Evolutionary conservation across 2,113 vertebrate species (phyloP).

Genomic region (Leptosomus discolor): DNA sequence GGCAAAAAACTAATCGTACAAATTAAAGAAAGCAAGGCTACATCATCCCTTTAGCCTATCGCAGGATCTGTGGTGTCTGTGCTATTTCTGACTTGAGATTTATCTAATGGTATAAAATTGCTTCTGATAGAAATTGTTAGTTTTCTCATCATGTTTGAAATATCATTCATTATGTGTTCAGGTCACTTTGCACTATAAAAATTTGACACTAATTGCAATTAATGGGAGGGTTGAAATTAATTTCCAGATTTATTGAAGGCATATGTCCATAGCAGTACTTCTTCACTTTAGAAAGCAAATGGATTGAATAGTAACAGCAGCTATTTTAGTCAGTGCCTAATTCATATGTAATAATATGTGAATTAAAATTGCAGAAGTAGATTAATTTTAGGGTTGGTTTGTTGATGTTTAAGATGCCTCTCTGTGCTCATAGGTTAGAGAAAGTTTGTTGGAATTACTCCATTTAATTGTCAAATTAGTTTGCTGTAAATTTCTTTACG

Average conservation of each 20-base stretch:
- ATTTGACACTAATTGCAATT: slow-evolving; percentile 7
- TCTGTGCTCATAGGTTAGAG: rapidly evolving
- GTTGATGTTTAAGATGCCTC: not conserved
- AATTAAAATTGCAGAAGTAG: not conserved
- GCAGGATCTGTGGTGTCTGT: not conserved
- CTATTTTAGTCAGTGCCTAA: not conserved
- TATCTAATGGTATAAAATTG: not conserved
- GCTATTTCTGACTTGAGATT: not conserved
- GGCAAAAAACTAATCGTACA: not conserved
- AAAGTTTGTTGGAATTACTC: not conserved
- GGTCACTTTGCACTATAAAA: slow-evolving; percentile 2
- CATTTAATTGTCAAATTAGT: not conserved
- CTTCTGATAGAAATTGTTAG: not conserved
- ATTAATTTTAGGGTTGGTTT: not conserved
- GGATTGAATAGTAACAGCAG: not conserved
- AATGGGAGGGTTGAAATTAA: not conserved
- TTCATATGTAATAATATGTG: not conserved
- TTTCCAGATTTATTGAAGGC: slow-evolving; percentile 6
- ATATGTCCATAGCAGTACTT: not conserved
- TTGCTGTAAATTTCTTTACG: not conserved
- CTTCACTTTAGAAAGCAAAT: not conserved
- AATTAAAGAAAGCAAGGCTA: not conserved
- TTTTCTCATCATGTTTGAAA: slow-evolving; percentile 22
- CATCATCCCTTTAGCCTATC: not conserved
- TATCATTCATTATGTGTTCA: not conserved